phyloP scores from a whole-genome alignment of 2,113 vertebrate species.

The Pholis gunnellus region DNA sequence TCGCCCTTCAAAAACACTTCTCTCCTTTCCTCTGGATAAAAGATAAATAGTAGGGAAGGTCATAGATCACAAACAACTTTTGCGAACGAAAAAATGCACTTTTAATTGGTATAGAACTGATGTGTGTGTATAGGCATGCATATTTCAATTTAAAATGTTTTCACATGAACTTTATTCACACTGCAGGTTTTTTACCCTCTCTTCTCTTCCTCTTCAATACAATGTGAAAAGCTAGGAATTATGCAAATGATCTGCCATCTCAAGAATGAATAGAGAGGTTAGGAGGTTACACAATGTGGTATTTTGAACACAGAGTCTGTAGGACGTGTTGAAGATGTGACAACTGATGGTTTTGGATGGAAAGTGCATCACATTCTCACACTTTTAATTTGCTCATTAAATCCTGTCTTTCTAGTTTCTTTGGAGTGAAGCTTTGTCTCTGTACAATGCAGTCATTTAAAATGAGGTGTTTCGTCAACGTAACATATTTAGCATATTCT shows the following conservation, averaged over 20 bases:
- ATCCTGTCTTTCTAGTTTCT: not conserved
- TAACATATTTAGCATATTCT: not conserved
- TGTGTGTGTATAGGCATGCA: not conserved
- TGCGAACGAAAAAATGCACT: not conserved
- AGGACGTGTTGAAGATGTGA: not conserved
- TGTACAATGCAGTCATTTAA: not conserved
- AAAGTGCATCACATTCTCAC: not conserved
- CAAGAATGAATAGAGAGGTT: not conserved
- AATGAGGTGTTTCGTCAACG: not conserved
- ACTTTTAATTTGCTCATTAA: not conserved
- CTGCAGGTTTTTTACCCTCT: too few relatives aligned
- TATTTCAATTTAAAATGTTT: not conserved
- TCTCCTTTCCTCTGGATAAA: not conserved
- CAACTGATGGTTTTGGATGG: not conserved
- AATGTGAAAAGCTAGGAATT: not conserved
- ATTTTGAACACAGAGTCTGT: not conserved
- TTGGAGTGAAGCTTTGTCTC: not conserved
- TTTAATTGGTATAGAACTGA: not conserved
- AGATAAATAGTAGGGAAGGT: slow-evolving; percentile 11
- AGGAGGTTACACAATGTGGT: not conserved
- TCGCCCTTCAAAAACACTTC: slow-evolving; percentile 8
- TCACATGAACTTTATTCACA: not conserved
- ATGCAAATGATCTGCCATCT: not conserved
- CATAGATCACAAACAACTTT: not conserved
- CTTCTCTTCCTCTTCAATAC: not conserved